Evolutionary conservation across 2,797 vertebrate genomes (phyloP).

Genomic region (Epinephelus coioides): DNA sequence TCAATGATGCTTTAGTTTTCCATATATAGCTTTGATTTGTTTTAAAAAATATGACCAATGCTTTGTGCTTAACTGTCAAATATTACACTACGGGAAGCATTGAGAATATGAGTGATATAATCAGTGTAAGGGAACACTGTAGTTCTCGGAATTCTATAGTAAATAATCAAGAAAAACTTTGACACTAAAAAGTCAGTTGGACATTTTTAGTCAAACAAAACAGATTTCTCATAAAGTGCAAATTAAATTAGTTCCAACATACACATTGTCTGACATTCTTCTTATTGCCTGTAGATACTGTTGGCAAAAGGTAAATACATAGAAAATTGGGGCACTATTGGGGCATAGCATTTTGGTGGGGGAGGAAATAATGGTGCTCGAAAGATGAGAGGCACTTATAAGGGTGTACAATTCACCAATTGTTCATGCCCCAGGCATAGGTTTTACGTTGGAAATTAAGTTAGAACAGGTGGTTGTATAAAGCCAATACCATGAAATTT

Average conservation of each 20-base stretch:
- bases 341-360: slow-evolving; percentile 64
- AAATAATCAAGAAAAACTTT: slow-evolving; percentile 48
- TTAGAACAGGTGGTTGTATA: slow-evolving; percentile 41
- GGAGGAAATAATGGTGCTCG: slow-evolving; percentile 68
- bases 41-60: slow-evolving; percentile 54
- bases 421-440: slow-evolving; percentile 58
- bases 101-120: slow-evolving; percentile 51
- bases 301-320: slow-evolving; percentile 69
- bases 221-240: slow-evolving; percentile 80
- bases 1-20: slow-evolving; percentile 36
- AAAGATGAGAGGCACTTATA: slow-evolving; percentile 81
- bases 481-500: slow-evolving; percentile 55
- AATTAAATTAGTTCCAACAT: slow-evolving; percentile 83
- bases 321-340: slow-evolving; percentile 59
- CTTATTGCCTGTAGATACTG: slow-evolving; percentile 74
- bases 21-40: slow-evolving; percentile 42
- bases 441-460: slow-evolving; percentile 41
- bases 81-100: slow-evolving; percentile 47
- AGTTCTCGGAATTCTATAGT: slow-evolving; percentile 33
- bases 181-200: slow-evolving; percentile 49
- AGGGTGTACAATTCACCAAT: slow-evolving; percentile 69
- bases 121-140: slow-evolving; percentile 48
- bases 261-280: slow-evolving; percentile 82
- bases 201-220: slow-evolving; percentile 69
- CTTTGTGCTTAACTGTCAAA: slow-evolving; percentile 69